Conservation (phyloP, 2,113 vertebrate genomes). For the Sinocyclocheilus anshuiensis region DNA sequence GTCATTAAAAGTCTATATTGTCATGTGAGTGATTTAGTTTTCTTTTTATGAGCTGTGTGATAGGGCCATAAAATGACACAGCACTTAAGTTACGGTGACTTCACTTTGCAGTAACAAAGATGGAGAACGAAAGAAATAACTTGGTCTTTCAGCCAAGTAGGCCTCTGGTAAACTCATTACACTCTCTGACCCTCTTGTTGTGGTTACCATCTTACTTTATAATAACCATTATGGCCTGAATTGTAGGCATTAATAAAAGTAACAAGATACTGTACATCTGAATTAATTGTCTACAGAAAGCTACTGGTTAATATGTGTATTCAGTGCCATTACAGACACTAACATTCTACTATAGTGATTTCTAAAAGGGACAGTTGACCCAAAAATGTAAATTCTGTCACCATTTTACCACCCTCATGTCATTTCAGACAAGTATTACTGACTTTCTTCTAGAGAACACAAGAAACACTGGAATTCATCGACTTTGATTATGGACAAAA, state of each 20-base stretch:
- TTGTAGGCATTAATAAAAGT: slow-evolving; percentile 52
- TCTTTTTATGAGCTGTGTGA: slow-evolving; percentile 19
- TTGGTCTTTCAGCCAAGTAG: slow-evolving; percentile 31
- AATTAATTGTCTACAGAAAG: slow-evolving; percentile 14
- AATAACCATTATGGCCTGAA: slow-evolving; percentile 68
- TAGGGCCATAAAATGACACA: slow-evolving; percentile 21
- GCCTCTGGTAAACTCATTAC: slow-evolving; percentile 68
- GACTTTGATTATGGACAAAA: too few relatives aligned
- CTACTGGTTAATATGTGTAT: slow-evolving; percentile 4
- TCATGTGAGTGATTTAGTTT: background rate
- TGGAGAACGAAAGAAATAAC: slow-evolving; percentile 54
- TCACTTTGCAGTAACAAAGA: slow-evolving; percentile 25
- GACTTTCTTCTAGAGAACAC: too few relatives aligned
- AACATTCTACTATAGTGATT: slow-evolving; percentile 43
- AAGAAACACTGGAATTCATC: too few relatives aligned
- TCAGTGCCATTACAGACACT: slow-evolving; percentile 62
- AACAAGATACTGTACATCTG: slow-evolving; percentile 53
- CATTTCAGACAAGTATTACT: too few relatives aligned
- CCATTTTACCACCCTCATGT: too few relatives aligned
- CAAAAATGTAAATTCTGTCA: too few relatives aligned
- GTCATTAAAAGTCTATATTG: slow-evolving; percentile 11
- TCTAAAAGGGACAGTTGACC: background rate
- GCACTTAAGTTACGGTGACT: slow-evolving; percentile 10
- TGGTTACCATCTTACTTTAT: slow-evolving; percentile 66
- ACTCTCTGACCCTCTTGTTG: slow-evolving; percentile 64